These are phyloP conservation scores for Drosophila pseudotalamancana DNA, from an alignment of 2,888 invertebrate species.

Conservation along the genomic window DNA sequence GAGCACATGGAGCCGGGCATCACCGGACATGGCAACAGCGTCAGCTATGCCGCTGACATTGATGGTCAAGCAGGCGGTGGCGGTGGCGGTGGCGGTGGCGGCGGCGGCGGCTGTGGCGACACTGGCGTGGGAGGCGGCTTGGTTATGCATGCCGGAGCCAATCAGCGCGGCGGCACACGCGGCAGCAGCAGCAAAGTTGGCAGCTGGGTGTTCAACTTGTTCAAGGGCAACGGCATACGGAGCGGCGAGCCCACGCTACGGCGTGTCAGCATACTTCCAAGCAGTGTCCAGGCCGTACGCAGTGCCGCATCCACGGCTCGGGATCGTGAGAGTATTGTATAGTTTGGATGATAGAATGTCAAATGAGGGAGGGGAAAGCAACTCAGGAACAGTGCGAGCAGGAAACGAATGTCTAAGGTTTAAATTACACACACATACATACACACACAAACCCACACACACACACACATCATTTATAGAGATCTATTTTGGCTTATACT, in stretches of 20 bases:
- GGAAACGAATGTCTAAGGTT: constrained; percentile 56
- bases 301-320: constrained; percentile 70
- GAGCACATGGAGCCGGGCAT: constrained; percentile 86
- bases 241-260: constrained; percentile 85
- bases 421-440: constrained; percentile 25
- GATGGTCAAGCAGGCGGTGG: constrained; percentile 62
- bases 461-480: constrained; percentile 23
- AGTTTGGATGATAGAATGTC: constrained; percentile 24
- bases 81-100: background rate
- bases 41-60: constrained; percentile 80
- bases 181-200: constrained; percentile 84
- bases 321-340: constrained; percentile 84
- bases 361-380: constrained; percentile 43
- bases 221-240: constrained; percentile 89
- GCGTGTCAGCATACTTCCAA: constrained; percentile 81
- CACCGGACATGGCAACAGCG: constrained; percentile 74
- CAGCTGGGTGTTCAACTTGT: constrained; percentile 90
- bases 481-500: constrained; percentile 53
- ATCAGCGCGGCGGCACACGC: constrained; percentile 42
- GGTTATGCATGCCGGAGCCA: constrained; percentile 12
- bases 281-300: constrained; percentile 78
- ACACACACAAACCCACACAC: constrained; percentile 18
- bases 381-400: constrained; percentile 77
- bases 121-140: background rate
- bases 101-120: background rate